A percentile compares a stretch with the other conserved stretches of the same genome.
Evolutionary conservation across 2,797 vertebrate species (phyloP).

Genomic region (Spheniscus humboldti): DNA sequence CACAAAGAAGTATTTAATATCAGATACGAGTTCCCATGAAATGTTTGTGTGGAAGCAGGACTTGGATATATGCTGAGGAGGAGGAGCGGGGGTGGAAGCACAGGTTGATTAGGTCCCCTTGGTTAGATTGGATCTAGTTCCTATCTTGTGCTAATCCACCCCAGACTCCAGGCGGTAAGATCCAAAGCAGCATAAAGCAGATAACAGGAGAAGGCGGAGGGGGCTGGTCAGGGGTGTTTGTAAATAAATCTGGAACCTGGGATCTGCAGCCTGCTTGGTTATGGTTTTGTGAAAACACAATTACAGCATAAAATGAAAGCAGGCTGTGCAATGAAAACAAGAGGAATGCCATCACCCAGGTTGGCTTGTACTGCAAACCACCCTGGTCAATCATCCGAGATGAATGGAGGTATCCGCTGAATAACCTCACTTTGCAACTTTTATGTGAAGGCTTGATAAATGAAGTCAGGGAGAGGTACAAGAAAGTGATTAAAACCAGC

Average conservation of each 20-base stretch:
- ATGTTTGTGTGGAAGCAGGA: background rate
- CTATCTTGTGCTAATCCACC: conserved; percentile 41
- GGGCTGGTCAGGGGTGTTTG: conserved; percentile 38
- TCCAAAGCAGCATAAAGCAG: conserved; percentile 36
- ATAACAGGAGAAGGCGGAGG: conserved; percentile 14
- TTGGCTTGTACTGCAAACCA: conserved; percentile 61
- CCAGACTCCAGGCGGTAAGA: conserved; percentile 32
- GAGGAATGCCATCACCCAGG: conserved; percentile 60
- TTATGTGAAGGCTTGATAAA: conserved; percentile 78
- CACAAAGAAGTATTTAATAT: background rate
- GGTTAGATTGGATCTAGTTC: conserved; percentile 18
- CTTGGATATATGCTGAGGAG: background rate
- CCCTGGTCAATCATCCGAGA: conserved; percentile 64
- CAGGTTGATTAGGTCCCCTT: background rate
- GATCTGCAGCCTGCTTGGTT: conserved; percentile 35
- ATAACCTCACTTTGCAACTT: conserved; percentile 77
- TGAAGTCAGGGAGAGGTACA: conserved; percentile 72
- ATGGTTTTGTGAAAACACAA: conserved; percentile 43
- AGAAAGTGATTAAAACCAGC: conserved; percentile 80
- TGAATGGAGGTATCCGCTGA: conserved; percentile 71
- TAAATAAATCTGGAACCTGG: conserved; percentile 60
- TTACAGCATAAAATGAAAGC: conserved; percentile 65
- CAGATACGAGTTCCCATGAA: background rate
- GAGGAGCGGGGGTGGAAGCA: background rate
- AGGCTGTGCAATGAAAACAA: conserved; percentile 41